These are phyloP conservation scores for Lordiphosa mommai DNA, from an alignment of 1,140 invertebrate species.

Conservation along the genomic window DNA sequence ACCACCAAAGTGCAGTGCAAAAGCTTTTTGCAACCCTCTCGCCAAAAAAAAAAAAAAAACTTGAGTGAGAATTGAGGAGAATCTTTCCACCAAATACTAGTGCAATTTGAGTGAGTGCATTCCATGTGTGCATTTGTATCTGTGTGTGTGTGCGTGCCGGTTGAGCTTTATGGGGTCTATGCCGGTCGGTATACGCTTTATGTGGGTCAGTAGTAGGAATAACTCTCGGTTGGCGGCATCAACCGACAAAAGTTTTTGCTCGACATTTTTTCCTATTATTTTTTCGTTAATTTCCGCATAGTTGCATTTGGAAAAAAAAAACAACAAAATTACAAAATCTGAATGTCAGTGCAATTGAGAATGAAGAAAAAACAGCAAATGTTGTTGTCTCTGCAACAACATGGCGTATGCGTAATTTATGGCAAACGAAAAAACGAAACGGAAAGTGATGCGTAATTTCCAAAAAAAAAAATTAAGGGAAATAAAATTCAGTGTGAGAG, in stretches of 20 bases:
- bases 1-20: conserved; percentile 10
- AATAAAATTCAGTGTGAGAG: conserved; percentile 17
- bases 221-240: conserved; percentile 55
- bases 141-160: conserved; percentile 22
- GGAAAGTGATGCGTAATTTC: conserved; percentile 76
- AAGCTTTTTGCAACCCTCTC: conserved; percentile 56
- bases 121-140: conserved; percentile 16
- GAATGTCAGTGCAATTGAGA: conserved; percentile 15
- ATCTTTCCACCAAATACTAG: conserved; percentile 19
- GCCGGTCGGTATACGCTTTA: conserved; percentile 37
- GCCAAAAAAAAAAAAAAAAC: too few species aligned
- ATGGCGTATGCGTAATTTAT: conserved; percentile 69
- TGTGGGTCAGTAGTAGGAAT: conserved; percentile 73
- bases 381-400: conserved; percentile 18
- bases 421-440: conserved; percentile 62
- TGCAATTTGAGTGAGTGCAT: conserved; percentile 42
- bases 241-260: conserved; percentile 39
- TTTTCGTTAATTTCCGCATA: conserved; percentile 15
- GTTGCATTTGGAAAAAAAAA: conserved; percentile 1
- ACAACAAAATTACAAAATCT: conserved; percentile 3
- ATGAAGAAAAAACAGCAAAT: conserved; percentile 5
- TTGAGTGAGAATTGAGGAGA: conserved; percentile 42
- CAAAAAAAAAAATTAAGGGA: conserved; percentile 16
- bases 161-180: conserved; percentile 47
- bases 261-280: conserved; percentile 25